Evolutionary conservation across 2,113 vertebrate genomes (phyloP), one percentile per base, ranked within the genome.

Genomic region (Ctenomys sociabilis): DNA sequence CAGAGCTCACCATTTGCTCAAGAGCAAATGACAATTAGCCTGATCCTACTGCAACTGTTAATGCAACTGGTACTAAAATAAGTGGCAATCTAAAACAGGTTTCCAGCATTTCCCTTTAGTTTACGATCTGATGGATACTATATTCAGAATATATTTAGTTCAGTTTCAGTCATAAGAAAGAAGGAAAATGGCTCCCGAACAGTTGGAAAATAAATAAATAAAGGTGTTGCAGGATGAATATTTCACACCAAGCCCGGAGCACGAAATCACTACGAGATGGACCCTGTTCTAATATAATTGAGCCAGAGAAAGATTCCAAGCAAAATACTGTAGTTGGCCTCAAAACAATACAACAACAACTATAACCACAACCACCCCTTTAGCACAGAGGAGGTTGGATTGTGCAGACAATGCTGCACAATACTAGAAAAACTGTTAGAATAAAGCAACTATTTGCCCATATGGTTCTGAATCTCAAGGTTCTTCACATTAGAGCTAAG

Each of bases 141-240:
- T 83, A 92, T 78, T 94, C 86, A 94, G 96, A 98, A 98, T 95
- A 93, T 84, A 97, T 96, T 97, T 95, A 97, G 96, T 98, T 98
- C 97, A 97, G 98, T 98, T 98, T 97, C 97, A 98, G 97, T 97
- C 96, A 98, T 95, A 96, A 95, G 95, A 95, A 95, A 96, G 96
- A 98, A 98, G 97, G 97, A 99, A 99, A 98, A 99, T 99, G 98
- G 99, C 98, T 98, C 84, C 98, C 95, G 70, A 97, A 96, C 95
- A 98, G 97, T 91, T n/a, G 61, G 61, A 28, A 32, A 92, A 91
- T 78, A 94, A 97, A 94, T 97, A 97, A 93, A 97, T 97, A 94
- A 96, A 97, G 97, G 77, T 96, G 78, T 96, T 98, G 96, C 98
- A 98, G 95, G 93, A 97, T 98, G 96, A 95, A 81, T 94, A 96